Evolutionary conservation across 2,113 vertebrate genomes (phyloP), one percentile per base, ranked within the genome.

Genomic region (Rhagologus leucostigma): DNA sequence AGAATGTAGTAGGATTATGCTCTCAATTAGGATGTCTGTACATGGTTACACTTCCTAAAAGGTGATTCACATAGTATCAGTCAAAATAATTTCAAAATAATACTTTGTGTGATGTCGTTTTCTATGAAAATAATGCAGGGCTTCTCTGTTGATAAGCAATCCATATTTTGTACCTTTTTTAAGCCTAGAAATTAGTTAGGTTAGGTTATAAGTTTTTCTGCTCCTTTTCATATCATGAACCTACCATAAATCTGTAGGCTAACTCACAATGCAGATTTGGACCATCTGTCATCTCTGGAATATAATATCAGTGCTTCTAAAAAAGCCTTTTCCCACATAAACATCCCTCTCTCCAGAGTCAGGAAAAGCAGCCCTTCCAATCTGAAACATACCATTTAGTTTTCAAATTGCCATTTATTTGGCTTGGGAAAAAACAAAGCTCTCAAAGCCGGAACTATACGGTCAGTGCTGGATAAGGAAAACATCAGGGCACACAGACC

Each of bases 231-330:
- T 83, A 46, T 60, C 57, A 37, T 8, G 5, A 97, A 23, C 93
- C 81, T 93, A 49, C 62, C 57, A 55, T 73, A 93, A 87, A 96
- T 91, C 87, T 79, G 74, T 93, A 93, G 78, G 62, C 81, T 89
- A 87, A 69, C n/a, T 85, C 78, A 76, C 74, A 93, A 71, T 87
- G 52, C 84, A 89, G 69, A 53, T 89, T 91, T 62, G 86, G 47
- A 82, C 93, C 93, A 96, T 95, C 94, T 97, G 95, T 79, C 62
- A 77, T 93, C 70, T 90, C 78, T 89, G 46, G 44, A 87, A 73
- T 89, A 73, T 84, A 91, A 94, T 89, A 90, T 93, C 93, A 95
- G 41, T 33, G 13, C 65, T 91, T 71, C 74, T 91, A 80, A 96
- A 95, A 95, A 89, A 89, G 32, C 33, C 4, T 73, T 87, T 95